Conservation (phyloP, 92 coral and sea anemone species). For the Phymanthus crucifer region DNA sequence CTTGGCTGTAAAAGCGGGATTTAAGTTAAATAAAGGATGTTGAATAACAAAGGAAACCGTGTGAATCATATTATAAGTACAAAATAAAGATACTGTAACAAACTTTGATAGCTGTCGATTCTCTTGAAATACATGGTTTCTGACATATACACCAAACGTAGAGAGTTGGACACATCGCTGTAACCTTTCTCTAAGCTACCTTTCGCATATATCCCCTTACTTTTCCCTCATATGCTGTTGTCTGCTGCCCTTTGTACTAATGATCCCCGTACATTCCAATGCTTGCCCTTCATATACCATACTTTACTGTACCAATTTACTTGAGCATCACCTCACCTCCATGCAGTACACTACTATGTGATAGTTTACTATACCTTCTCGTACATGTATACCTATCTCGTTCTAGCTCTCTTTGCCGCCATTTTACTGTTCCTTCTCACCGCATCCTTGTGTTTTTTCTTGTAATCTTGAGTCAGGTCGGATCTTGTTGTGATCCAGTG, state of each 20-base stretch:
- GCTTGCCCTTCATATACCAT: background rate
- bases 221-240: background rate
- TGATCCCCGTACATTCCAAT: background rate
- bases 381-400: slow-evolving; percentile 25
- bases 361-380: background rate
- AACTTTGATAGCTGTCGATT: background rate
- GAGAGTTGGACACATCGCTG: background rate
- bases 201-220: background rate
- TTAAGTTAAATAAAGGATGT: no score
- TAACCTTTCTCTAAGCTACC: background rate
- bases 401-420: slow-evolving; percentile 60
- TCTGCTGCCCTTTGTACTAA: background rate
- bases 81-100: background rate
- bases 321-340: no score
- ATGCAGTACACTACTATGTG: no score
- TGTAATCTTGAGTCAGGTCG: slow-evolving; percentile 85
- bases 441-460: slow-evolving; percentile 85
- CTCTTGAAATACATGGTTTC: background rate
- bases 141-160: background rate
- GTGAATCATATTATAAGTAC: background rate
- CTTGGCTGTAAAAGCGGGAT: no score
- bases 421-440: slow-evolving; percentile 76
- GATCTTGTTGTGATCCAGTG: slow-evolving; percentile 83
- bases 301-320: background rate
- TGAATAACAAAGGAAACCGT: no score